Percentiles rank a stretch among this genome's conserved stretches.
These are phyloP conservation scores for Vanessa cardui DNA, from an alignment of 2,888 invertebrate genomes.

Conservation along the genomic window DNA sequence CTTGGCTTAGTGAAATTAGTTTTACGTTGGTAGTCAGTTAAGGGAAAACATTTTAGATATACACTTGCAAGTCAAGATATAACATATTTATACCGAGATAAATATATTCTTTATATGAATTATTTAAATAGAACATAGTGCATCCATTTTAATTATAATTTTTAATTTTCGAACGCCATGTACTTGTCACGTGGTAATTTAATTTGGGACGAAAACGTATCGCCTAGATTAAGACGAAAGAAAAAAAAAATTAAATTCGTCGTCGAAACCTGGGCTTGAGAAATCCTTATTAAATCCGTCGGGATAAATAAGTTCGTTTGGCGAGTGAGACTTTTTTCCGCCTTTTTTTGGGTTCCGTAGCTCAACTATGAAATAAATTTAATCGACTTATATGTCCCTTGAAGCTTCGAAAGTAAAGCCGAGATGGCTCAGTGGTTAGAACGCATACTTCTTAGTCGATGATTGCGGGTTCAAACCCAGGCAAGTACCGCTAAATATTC, in stretches of 20 bases:
- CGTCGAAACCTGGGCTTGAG: slow-evolving; percentile 72
- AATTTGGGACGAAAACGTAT: slow-evolving; percentile 70
- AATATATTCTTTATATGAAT: too few species aligned
- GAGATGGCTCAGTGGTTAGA: too few species aligned
- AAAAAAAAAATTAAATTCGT: slow-evolving; percentile 59
- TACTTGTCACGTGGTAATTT: slow-evolving; percentile 74
- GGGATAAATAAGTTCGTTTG: slow-evolving; percentile 81
- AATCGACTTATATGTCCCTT: not conserved
- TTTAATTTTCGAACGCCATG: slow-evolving; percentile 49
- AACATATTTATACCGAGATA: too few species aligned
- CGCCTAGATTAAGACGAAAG: slow-evolving; percentile 64
- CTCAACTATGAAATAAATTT: not conserved
- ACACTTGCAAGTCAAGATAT: too few species aligned
- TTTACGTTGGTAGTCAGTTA: too few species aligned
- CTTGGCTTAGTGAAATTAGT: too few species aligned
- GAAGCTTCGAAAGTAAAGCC: too few species aligned
- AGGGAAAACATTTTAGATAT: too few species aligned
- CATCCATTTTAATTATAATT: slow-evolving; percentile 23
- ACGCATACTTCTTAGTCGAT: too few species aligned
- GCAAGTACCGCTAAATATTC: too few species aligned
- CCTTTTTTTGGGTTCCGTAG: slow-evolving; percentile 38
- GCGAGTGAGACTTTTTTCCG: slow-evolving; percentile 54
- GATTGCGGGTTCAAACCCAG: too few species aligned
- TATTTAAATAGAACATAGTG: too few species aligned
- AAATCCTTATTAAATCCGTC: slow-evolving; percentile 81